Percentiles rank a stretch among this genome's conserved stretches.
These are phyloP conservation scores for Alligator sinensis DNA, from an alignment of 2,113 vertebrate genomes.

Conservation along the genomic window DNA sequence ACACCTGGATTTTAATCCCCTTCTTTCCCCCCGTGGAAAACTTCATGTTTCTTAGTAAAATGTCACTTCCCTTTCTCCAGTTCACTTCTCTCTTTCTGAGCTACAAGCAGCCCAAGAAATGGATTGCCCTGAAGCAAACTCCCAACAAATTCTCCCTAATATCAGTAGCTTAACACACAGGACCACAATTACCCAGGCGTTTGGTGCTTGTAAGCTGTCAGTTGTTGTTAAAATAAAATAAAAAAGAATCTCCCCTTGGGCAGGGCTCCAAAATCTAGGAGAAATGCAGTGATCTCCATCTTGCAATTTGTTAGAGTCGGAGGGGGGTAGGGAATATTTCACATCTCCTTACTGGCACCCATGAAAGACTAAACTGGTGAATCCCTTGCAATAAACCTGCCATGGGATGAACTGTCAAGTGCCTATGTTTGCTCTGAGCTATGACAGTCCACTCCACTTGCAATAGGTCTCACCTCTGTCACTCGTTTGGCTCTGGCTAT, in stretches of 20 bases:
- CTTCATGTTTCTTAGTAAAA: background rate
- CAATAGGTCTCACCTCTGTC: background rate
- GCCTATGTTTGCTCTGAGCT: background rate
- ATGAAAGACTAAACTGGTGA: background rate
- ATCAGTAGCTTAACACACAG: background rate
- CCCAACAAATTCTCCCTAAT: background rate
- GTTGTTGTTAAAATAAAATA: background rate
- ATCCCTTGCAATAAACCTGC: background rate
- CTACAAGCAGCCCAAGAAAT: background rate
- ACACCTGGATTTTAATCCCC: background rate
- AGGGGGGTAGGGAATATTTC: background rate
- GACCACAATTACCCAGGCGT: background rate
- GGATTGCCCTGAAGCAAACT: background rate
- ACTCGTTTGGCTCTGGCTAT: background rate
- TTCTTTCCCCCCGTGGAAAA: background rate
- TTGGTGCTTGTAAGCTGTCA: background rate
- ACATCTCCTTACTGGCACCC: background rate
- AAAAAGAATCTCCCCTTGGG: background rate
- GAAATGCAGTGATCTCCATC: background rate
- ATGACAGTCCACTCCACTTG: background rate
- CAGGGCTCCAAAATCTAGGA: background rate
- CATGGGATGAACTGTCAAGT: background rate
- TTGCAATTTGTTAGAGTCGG: background rate
- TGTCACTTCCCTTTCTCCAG: background rate
- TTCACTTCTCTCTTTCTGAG: background rate